Conservation (phyloP, 92 coral and sea anemone genomes). For the Virgularia gustaviana region DNA sequence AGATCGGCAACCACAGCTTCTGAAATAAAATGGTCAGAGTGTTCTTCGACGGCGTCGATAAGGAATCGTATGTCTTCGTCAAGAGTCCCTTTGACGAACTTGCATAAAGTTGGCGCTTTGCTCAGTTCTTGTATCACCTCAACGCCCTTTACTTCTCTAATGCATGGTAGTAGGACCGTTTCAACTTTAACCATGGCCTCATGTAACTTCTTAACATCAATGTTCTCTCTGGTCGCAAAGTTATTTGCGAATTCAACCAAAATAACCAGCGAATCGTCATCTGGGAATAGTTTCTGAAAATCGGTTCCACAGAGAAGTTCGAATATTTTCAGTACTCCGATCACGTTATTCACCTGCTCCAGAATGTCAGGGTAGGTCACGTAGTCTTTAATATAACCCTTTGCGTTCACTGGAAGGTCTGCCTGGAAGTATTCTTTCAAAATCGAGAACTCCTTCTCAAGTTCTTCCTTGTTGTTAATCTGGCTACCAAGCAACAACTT, state of each 20-base stretch:
- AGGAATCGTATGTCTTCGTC: constrained; percentile 60
- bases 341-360: constrained; percentile 8
- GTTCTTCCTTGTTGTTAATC: constrained; percentile 10
- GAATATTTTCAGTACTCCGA: constrained; percentile 19
- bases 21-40: constrained; percentile 60
- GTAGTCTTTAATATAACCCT: constrained; percentile 16
- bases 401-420: neutral
- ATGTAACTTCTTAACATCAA: constrained; percentile 1
- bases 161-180: constrained; percentile 9
- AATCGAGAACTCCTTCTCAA: constrained; percentile 37
- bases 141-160: constrained; percentile 17
- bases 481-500: neutral
- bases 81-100: constrained; percentile 56
- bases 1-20: constrained; percentile 64
- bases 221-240: neutral
- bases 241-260: neutral
- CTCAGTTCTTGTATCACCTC: constrained; percentile 47
- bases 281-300: too few relatives aligned
- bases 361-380: constrained; percentile 36
- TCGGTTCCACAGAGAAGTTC: too few relatives aligned
- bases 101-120: constrained; percentile 48
- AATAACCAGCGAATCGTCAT: too few relatives aligned
- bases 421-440: constrained; percentile 15
- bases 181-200: constrained; percentile 10
- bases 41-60: constrained; percentile 73